Evolutionary conservation across 2,888 invertebrate species (phyloP).

Genomic region (Chloromyia formosa): DNA sequence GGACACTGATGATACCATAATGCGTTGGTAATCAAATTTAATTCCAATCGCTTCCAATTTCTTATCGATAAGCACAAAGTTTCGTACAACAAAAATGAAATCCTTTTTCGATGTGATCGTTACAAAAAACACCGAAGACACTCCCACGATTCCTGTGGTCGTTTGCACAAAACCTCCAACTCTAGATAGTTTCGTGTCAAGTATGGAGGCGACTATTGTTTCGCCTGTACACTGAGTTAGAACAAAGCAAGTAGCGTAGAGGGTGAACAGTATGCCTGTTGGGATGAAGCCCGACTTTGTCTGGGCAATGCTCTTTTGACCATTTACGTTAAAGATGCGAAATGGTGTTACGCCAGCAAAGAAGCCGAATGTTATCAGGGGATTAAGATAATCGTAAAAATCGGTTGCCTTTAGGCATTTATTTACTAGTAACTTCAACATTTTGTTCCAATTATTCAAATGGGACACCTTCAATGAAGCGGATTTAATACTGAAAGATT

Average conservation of each 20-base stretch:
- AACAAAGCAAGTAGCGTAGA: background rate
- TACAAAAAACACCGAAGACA: slow-evolving; percentile 54
- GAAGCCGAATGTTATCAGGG: slow-evolving; percentile 24
- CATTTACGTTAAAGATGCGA: background rate
- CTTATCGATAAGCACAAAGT: background rate
- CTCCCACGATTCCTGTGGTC: slow-evolving; percentile 58
- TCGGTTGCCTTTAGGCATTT: background rate
- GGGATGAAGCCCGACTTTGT: background rate
- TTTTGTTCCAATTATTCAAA: too few species aligned
- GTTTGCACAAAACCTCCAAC: slow-evolving; percentile 60
- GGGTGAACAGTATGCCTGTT: background rate
- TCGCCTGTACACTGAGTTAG: slow-evolving; percentile 51
- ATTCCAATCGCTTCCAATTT: slow-evolving; percentile 13
- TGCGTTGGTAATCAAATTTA: background rate
- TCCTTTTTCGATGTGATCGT: slow-evolving; percentile 51
- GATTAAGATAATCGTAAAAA: slow-evolving; percentile 5
- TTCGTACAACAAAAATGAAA: background rate
- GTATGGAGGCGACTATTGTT: slow-evolving; percentile 60
- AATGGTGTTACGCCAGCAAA: slow-evolving; percentile 22
- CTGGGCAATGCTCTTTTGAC: background rate
- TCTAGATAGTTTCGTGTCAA: slow-evolving; percentile 59
- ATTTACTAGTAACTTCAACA: too few species aligned
- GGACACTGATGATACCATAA: background rate
- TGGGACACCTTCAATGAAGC: too few species aligned
- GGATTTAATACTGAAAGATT: too few species aligned